These are phyloP conservation scores for Hipparchia semele DNA, from an alignment of 2,888 invertebrate genomes.

Conservation along the genomic window DNA sequence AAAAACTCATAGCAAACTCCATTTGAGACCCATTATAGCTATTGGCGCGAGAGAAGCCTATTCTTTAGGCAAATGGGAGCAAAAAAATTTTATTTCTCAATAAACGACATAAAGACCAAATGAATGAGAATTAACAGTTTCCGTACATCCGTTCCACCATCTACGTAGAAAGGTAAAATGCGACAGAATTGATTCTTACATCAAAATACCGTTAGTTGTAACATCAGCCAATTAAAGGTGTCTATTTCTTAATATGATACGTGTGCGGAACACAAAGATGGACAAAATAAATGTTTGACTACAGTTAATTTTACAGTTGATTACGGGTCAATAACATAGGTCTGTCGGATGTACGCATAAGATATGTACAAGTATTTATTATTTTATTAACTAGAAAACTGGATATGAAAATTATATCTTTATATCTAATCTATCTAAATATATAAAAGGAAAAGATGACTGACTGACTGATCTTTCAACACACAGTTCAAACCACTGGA, in stretches of 20 bases:
- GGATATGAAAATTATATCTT: constrained; percentile 10
- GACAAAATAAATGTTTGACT: constrained; percentile 73
- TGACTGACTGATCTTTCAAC: too few relatives aligned
- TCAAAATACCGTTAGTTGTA: constrained; percentile 37
- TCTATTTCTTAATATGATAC: constrained; percentile 56
- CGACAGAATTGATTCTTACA: constrained; percentile 23
- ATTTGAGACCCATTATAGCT: too few relatives aligned
- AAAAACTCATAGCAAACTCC: too few relatives aligned
- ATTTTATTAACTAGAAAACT: constrained; percentile 30
- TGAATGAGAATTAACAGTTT: constrained; percentile 6
- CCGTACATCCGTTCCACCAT: neutral
- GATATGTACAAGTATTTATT: constrained; percentile 47
- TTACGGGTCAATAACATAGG: constrained; percentile 63
- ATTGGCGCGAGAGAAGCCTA: too few relatives aligned
- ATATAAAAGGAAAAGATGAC: too few relatives aligned
- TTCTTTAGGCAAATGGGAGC: too few relatives aligned
- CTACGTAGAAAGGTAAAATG: neutral
- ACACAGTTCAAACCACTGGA: too few relatives aligned
- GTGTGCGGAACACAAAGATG: constrained; percentile 57
- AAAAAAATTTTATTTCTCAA: neutral
- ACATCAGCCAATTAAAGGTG: constrained; percentile 40
- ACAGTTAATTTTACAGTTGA: constrained; percentile 73
- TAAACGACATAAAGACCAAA: neutral
- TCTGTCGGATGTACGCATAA: constrained; percentile 51
- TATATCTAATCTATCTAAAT: neutral